A percentile compares a stretch with the other conserved stretches of the same genome.
These are phyloP conservation scores for Holotrichia oblita DNA, from an alignment of 1,140 invertebrate genomes.

Conservation along the genomic window DNA sequence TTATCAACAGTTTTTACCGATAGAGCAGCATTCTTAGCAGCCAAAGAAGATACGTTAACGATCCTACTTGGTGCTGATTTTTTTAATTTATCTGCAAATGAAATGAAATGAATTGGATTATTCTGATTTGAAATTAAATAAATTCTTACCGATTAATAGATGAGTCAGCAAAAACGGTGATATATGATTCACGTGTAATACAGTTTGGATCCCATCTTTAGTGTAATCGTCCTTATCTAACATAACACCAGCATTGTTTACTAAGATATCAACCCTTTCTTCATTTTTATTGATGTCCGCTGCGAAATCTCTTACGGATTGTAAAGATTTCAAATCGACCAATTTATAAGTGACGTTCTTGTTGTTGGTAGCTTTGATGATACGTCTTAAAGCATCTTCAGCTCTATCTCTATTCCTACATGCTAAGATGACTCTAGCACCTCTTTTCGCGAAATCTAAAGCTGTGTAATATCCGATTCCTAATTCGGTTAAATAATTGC, in stretches of 20 bases:
- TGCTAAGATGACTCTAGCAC: conserved; percentile 74
- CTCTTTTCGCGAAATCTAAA: conserved; percentile 70
- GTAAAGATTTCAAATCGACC: conserved; percentile 70
- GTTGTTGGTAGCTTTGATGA: conserved; percentile 64
- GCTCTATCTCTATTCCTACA: conserved; percentile 75
- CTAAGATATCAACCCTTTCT: conserved; percentile 75
- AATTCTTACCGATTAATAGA: conserved; percentile 68
- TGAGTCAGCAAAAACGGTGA: conserved; percentile 55
- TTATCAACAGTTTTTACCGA: conserved; percentile 78
- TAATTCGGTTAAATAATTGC: neutral
- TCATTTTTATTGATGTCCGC: conserved; percentile 71
- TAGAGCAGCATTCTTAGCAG: conserved; percentile 76
- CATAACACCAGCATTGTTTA: conserved; percentile 82
- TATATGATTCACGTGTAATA: conserved; percentile 88
- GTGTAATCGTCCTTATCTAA: conserved; percentile 63
- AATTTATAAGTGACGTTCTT: conserved; percentile 67
- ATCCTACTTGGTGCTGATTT: conserved; percentile 81
- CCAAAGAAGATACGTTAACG: conserved; percentile 81
- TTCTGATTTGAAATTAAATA: neutral
- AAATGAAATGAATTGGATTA: neutral
- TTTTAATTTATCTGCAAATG: conserved; percentile 76
- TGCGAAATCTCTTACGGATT: conserved; percentile 70
- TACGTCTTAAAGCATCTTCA: conserved; percentile 70
- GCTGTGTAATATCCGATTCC: conserved; percentile 78
- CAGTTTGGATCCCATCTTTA: conserved; percentile 81